Percentiles rank a stretch among this genome's conserved stretches.
Conservation (phyloP, 1,140 invertebrate genomes). For the Anadara kagoshimensis region DNA sequence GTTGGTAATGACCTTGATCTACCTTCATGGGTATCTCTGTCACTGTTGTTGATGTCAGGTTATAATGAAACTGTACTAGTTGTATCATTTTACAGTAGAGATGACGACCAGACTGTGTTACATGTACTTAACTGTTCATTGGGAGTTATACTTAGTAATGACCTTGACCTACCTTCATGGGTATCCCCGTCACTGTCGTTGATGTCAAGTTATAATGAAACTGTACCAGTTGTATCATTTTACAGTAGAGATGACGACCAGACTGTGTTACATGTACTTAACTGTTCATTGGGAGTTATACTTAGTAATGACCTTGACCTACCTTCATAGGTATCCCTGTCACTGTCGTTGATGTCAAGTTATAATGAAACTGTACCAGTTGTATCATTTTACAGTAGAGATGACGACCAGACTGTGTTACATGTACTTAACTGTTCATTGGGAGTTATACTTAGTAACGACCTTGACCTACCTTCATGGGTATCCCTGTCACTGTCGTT, state of each 20-base stretch:
- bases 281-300: slow-evolving; percentile 80
- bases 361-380: too few relatives aligned
- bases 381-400: too few relatives aligned
- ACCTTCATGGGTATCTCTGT: too few relatives aligned
- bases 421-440: too few relatives aligned
- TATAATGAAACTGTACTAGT: slow-evolving; percentile 83
- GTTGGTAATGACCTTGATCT: too few relatives aligned
- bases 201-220: slow-evolving; percentile 93
- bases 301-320: too few relatives aligned
- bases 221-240: slow-evolving; percentile 73
- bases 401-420: too few relatives aligned
- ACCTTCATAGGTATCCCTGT: too few relatives aligned
- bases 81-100: slow-evolving; percentile 73
- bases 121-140: slow-evolving; percentile 82
- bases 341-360: too few relatives aligned
- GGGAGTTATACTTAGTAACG: too few relatives aligned
- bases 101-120: slow-evolving; percentile 79
- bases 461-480: too few relatives aligned
- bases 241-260: slow-evolving; percentile 74
- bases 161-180: slow-evolving; percentile 90
- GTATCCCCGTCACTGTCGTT: slow-evolving; percentile 97
- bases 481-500: too few relatives aligned
- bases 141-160: slow-evolving; percentile 79
- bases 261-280: slow-evolving; percentile 84
- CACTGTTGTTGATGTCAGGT: slow-evolving; percentile 94